Base-by-base conservation (phyloP, 2,113 vertebrate genomes). In the Oplegnathus fasciatus region DNA sequence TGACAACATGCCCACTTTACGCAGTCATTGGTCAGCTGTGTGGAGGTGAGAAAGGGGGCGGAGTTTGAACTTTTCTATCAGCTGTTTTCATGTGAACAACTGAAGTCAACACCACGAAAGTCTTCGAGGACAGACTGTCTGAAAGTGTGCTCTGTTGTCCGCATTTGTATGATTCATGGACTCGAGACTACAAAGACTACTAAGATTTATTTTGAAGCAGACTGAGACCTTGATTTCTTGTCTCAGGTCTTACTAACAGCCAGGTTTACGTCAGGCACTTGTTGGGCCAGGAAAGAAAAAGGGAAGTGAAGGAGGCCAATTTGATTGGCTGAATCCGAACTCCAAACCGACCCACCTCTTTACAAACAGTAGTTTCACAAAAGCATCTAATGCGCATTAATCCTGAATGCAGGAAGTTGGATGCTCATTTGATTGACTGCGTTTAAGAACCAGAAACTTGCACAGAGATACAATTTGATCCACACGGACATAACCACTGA, bases 371-470 rank as follows among this genome's bases (percentile, higher is more conserved):
- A 61, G 28, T 50, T 61, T 61, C 9, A 24, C 6, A 55, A 32
- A 72, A 68, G 62, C 62, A 83, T 70, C 75, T 17, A 22, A 75
- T 70, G 64, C 64, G n/a, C 1, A 2, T 48, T 37, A 17, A 2
- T 48, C 24, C 18, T 57, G n/a, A 73, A n/a, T 0, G 4, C n/a
- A 32, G n/a, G 26, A 9, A 9, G 40, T 15, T 52, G 28, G 58
- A 17, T 20, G 9, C 11, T 42, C 8, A 37, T 52, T 40, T 72
- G 3, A 62, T 32, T n/a, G 42, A 28, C 13, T 61, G 26, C 5
- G n/a, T 48, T 9, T 65, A 4, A 66, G 48, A 42, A 42, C 2
- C 15, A 65, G 14, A 52, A 34, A 52, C 14, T 24, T 62, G 28
- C 37, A 34, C 60, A 37, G 9, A 44, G 24, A 26, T n/a, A 37